Conservation (phyloP, 2,113 vertebrate genomes). For the Leptodactylus fuscus region DNA sequence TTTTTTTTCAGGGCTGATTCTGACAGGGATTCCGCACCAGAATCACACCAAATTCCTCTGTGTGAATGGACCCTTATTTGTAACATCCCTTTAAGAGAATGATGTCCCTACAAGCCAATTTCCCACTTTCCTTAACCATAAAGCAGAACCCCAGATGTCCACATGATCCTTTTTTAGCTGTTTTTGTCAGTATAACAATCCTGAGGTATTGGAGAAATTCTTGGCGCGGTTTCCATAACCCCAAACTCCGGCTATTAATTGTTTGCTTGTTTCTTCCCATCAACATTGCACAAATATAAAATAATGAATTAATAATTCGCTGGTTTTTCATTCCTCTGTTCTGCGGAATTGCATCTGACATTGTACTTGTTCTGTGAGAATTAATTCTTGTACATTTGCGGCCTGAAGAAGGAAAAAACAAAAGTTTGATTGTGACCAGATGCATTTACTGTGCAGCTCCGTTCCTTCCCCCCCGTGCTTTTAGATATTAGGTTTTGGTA, state of each 20-base stretch:
- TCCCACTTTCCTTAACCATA: not conserved
- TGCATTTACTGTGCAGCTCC: not conserved
- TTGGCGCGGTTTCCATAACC: slow-evolving; percentile 14
- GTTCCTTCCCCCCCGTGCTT: not conserved
- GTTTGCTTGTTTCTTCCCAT: slow-evolving; percentile 44
- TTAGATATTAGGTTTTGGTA: not conserved
- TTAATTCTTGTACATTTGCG: slow-evolving; percentile 39
- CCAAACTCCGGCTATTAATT: slow-evolving; percentile 22
- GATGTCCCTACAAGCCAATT: not conserved
- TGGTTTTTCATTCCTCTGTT: slow-evolving; percentile 8
- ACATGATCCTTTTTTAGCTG: not conserved
- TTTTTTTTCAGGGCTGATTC: too few species aligned
- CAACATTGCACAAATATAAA: not conserved
- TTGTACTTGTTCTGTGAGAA: slow-evolving; percentile 41
- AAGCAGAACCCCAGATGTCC: slow-evolving; percentile 2
- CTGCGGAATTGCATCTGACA: slow-evolving; percentile 21
- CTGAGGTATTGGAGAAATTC: slow-evolving; percentile 4
- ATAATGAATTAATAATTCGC: not conserved
- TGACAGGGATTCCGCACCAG: too few species aligned
- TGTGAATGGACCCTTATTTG: too few species aligned
- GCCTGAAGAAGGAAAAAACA: not conserved
- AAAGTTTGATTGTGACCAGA: slow-evolving; percentile 53
- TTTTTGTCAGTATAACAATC: not conserved
- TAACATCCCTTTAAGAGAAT: not conserved
- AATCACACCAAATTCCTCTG: too few species aligned